phyloP scores from a whole-genome alignment of 2,888 invertebrate genomes.

The Nomada ferruginata region DNA sequence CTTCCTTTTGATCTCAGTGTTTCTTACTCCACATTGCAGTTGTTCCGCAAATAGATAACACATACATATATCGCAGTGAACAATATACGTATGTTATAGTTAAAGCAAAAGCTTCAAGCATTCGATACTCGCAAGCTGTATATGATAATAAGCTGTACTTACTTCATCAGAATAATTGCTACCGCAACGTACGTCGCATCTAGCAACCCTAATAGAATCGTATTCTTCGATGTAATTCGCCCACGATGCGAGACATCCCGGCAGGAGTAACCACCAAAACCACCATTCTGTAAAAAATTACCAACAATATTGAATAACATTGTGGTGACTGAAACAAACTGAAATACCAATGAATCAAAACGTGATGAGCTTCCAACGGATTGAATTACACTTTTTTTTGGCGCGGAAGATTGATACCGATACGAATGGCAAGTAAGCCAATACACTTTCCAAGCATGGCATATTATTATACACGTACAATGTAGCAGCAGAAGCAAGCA shows the following conservation, averaged over 20 bases:
- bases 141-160: slow-evolving; percentile 34
- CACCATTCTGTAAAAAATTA: slow-evolving; percentile 70
- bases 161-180: slow-evolving; percentile 82
- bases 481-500: background rate
- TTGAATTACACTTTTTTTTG: slow-evolving; percentile 8
- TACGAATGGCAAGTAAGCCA: slow-evolving; percentile 9
- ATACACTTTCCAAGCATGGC: slow-evolving; percentile 10
- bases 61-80: background rate
- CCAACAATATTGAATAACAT: slow-evolving; percentile 17
- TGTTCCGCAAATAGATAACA: too few species aligned
- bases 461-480: background rate
- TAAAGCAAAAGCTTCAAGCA: background rate
- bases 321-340: slow-evolving; percentile 9
- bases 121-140: slow-evolving; percentile 8
- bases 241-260: slow-evolving; percentile 76
- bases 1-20: too few species aligned
- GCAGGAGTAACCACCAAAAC: slow-evolving; percentile 76
- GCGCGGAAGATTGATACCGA: slow-evolving; percentile 11
- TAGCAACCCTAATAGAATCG: slow-evolving; percentile 86
- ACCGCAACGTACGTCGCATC: slow-evolving; percentile 87
- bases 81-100: too few species aligned
- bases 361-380: slow-evolving; percentile 1
- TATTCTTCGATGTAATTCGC: slow-evolving; percentile 82
- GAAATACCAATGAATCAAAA: slow-evolving; percentile 14
- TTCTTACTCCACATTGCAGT: too few species aligned